Evolutionary conservation across 1,140 invertebrate genomes (phyloP).

Genomic region (Philotrypesis tridentata): DNA sequence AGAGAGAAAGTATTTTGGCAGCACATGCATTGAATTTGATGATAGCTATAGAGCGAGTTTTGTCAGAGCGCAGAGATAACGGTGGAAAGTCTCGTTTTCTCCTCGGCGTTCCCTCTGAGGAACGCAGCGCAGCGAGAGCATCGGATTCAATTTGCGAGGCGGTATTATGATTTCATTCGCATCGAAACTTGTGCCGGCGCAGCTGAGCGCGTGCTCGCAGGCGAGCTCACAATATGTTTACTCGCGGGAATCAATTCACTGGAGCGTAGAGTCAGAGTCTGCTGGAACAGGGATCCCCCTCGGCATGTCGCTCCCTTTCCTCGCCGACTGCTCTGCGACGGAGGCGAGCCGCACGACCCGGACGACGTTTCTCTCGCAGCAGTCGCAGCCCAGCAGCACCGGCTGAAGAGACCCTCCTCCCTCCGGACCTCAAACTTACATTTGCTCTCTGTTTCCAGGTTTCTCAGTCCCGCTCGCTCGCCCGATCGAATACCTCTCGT

Average conservation of each 20-base stretch:
- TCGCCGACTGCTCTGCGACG: neutral
- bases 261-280: slow-evolving; percentile 33
- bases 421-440: slow-evolving; percentile 33
- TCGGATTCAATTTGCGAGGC: slow-evolving; percentile 50
- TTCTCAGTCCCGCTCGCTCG: neutral
- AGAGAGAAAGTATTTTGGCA: no score
- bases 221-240: slow-evolving; percentile 52
- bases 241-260: slow-evolving; percentile 52
- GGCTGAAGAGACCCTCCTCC: slow-evolving; percentile 16
- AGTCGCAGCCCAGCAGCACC: neutral
- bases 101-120: slow-evolving; percentile 3
- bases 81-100: neutral
- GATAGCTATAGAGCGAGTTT: no score
- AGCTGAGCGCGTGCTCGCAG: neutral
- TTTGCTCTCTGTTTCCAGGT: neutral
- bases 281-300: slow-evolving; percentile 42
- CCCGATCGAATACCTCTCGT: neutral
- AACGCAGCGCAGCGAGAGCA: slow-evolving; percentile 38
- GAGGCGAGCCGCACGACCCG: neutral
- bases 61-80: no score
- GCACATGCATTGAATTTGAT: no score
- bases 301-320: slow-evolving; percentile 31
- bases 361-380: slow-evolving; percentile 26
- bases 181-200: slow-evolving; percentile 41
- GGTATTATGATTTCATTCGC: slow-evolving; percentile 54